Conservation (phyloP, 2,113 vertebrate genomes). For the Silurus meridionalis region DNA sequence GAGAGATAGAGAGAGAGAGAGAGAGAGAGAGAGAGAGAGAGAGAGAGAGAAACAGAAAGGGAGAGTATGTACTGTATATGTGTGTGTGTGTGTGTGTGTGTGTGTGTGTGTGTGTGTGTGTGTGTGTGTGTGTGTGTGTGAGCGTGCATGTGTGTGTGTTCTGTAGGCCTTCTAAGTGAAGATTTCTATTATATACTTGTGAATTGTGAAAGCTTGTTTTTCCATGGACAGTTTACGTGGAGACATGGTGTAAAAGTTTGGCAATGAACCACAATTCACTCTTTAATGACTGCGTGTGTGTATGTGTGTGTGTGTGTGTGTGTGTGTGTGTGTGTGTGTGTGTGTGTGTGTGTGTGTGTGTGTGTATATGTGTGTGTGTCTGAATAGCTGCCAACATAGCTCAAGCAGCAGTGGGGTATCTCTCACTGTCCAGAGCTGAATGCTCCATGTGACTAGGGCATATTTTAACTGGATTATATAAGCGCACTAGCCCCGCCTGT, state of each 20-base stretch:
- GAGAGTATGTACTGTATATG: no score
- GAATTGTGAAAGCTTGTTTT: conserved; percentile 61
- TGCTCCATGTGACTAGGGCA: conserved; percentile 77
- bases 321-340: conserved; percentile 38
- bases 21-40: conserved; percentile 52
- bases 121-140: not conserved
- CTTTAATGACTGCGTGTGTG: conserved; percentile 52
- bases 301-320: conserved; percentile 36
- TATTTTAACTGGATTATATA: conserved; percentile 80
- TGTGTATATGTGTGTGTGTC: conserved; percentile 57
- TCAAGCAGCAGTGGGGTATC: conserved; percentile 71
- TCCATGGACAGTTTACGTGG: conserved; percentile 66
- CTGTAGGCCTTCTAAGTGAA: conserved; percentile 54
- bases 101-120: no score
- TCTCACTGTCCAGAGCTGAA: conserved; percentile 69
- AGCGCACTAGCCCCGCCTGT: conserved; percentile 69
- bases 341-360: conserved; percentile 38
- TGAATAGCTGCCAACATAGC: conserved; percentile 70
- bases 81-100: no score
- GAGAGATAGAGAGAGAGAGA: conserved; percentile 55
- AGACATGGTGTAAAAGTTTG: conserved; percentile 64
- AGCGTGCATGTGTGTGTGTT: not conserved
- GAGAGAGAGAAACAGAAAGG: conserved; percentile 56
- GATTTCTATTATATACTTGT: conserved; percentile 70
- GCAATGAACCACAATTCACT: conserved; percentile 64